Base-by-base conservation (phyloP, 2,113 vertebrate genomes). In the Hypocryptadius cinnamomeus region DNA sequence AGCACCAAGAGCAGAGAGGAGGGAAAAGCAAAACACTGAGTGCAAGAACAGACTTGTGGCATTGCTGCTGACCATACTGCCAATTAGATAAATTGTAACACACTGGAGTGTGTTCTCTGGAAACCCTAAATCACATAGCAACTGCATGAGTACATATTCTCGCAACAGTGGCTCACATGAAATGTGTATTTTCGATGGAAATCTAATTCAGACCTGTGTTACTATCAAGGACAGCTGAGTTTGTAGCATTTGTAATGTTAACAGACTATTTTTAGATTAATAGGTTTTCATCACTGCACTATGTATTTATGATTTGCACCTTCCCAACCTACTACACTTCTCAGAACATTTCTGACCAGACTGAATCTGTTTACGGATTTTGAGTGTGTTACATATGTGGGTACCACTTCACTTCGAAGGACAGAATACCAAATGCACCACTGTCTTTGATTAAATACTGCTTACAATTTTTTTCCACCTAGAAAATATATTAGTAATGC, bases 121-220 rank as follows among this genome's bases (percentile, higher is more conserved):
- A 92, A 94, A 82, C 79, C 76, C 47, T 33, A 87, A 94, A 91
- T 89, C 44, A 89, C 79, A 80, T 30, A 85, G 81, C 45, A 89
- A 87, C 89, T 37, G 8, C 24, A 31, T 37, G 30, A 83, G 51
- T 11, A 71, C 3, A 15, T 10, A 17, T 80, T 91, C 87, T 78
- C 0, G 0, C 71, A 91, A 85, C 0, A 80, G 74, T 19, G n/a
- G 40, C 25, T 72, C 60, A 48, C 56, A 81, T 45, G 47, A 85
- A 86, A 88, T 45, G 18, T 18, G 0, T 56, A 61, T 56, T 90
- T 94, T 95, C 3, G 8, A 68, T 57, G 10, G 12, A 92, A 77
- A 54, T 42, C 47, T 74, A 60, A 90, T 44, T 91, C 79, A 71
- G 44, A 74, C 39, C n/a, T 64, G 30, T 15, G 18, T 56, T 85